Evolutionary conservation across 2,113 vertebrate genomes (phyloP), one percentile per base, ranked within the genome.

Genomic region (Pedetes capensis): DNA sequence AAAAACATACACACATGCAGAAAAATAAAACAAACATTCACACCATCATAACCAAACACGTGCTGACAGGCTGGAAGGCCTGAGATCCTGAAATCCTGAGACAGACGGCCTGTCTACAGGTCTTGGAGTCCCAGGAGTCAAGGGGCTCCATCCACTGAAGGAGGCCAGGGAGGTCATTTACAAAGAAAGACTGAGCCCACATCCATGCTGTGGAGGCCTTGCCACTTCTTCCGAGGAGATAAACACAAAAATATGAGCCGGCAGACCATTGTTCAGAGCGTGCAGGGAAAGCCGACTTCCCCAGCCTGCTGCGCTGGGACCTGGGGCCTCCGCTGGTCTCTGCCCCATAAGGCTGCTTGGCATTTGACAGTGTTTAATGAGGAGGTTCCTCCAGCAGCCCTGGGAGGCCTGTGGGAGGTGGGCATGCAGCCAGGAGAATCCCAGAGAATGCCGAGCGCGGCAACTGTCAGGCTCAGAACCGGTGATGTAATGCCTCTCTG

Each of bases 341-440:
- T 16, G 47, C 87, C 69, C n/a, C 49, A 32, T 5, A 6, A 14
- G 69, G 75, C 83, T 39, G 80, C 93, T 51, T 11, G 18, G 71
- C 9, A 8, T 59, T 82, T 88, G 93, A 81, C 81, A 82, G 85
- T 61, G 84, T n/a, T 93, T 93, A 87, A 82, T 39, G 85, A 95
- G 95, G 89, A 93, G 96, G 75, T 82, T 91, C 94, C 95, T 55
- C 16, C 0, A 42, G 81, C 39, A 61, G 95, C 89, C 76, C 64
- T 34, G 61, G 37, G 76, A 51, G 44, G 89, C 71, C 85, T 87
- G 89, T 75, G 87, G 95, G 89, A 93, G 91, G 93, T 20, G 1
- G 96, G 95, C 95, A 71, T 1, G 12, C 14, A 8, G 93, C 96
- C 96, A 96, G 93, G 93, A 91, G 84, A 68, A 91, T 93, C 94